Percentiles rank a stretch among this genome's conserved stretches.
phyloP scores from a whole-genome alignment of 2,797 vertebrate genomes.

The Erpetoichthys calabaricus region DNA sequence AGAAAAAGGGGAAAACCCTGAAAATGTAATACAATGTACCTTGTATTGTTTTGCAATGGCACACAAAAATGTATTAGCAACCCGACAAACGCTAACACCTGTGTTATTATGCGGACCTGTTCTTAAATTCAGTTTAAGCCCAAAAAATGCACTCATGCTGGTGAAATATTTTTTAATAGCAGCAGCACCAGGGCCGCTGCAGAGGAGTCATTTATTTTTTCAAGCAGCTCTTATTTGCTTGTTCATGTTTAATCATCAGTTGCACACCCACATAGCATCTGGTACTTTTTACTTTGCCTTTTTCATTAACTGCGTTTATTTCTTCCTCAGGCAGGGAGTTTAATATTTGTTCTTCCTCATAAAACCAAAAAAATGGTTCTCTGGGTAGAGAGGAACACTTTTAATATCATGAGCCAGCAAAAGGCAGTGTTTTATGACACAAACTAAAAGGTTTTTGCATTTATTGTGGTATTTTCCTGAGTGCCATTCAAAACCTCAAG shows the following conservation, averaged over 20 bases:
- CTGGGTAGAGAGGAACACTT: slow-evolving; percentile 2
- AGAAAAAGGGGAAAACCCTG: too few relatives aligned
- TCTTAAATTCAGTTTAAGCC: too few relatives aligned
- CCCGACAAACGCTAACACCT: too few relatives aligned
- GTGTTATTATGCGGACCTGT: too few relatives aligned
- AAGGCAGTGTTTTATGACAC: slow-evolving; percentile 14
- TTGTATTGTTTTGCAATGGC: too few relatives aligned
- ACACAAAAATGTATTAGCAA: too few relatives aligned
- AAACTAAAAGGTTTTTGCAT: slow-evolving; percentile 12
- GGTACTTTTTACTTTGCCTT: slow-evolving; percentile 7
- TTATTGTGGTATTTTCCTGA: slow-evolving; percentile 7
- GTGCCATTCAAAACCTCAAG: slow-evolving; percentile 18
- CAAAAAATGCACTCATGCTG: too few relatives aligned
- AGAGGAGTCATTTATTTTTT: slow-evolving; percentile 5
- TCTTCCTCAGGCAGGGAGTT: slow-evolving; percentile 6
- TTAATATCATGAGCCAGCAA: slow-evolving; percentile 5
- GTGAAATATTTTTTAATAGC: too few relatives aligned
- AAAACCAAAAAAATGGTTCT: not conserved
- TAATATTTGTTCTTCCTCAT: not conserved
- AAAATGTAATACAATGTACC: too few relatives aligned
- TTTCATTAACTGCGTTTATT: not conserved
- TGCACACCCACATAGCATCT: not conserved
- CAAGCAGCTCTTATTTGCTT: slow-evolving; percentile 3
- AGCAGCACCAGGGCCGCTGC: not conserved
- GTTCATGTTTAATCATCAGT: slow-evolving; percentile 14